These are phyloP conservation scores for Chloroceryle amazona DNA, from an alignment of 2,797 vertebrate species.

Conservation along the genomic window DNA sequence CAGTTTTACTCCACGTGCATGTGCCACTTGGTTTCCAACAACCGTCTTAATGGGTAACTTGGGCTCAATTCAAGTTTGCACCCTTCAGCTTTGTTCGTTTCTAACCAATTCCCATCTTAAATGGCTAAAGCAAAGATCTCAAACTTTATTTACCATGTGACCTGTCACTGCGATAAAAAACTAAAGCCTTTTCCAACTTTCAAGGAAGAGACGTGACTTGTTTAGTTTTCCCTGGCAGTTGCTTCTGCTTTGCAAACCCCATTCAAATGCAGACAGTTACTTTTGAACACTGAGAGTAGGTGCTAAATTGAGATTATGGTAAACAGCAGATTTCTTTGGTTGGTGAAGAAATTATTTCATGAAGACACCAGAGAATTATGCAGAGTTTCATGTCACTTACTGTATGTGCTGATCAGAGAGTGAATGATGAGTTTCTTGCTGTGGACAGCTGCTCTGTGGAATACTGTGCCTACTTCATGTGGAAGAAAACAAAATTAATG, in stretches of 20 bases:
- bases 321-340: slow-evolving; percentile 75
- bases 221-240: slow-evolving; percentile 21
- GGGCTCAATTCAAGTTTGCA: slow-evolving; percentile 30
- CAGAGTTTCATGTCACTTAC: slow-evolving; percentile 72
- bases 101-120: slow-evolving; percentile 1
- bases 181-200: slow-evolving; percentile 29
- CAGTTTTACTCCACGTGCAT: rapidly evolving
- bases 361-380: slow-evolving; percentile 75
- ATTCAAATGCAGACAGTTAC: slow-evolving; percentile 62
- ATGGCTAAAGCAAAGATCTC: slow-evolving; percentile 46
- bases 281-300: slow-evolving; percentile 64
- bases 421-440: slow-evolving; percentile 76
- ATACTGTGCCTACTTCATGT: slow-evolving; percentile 78
- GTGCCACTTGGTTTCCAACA: background rate
- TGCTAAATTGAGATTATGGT: slow-evolving; percentile 77
- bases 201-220: slow-evolving; percentile 36
- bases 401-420: slow-evolving; percentile 80
- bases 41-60: background rate
- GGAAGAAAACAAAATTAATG: slow-evolving; percentile 37
- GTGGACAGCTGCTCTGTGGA: slow-evolving; percentile 80
- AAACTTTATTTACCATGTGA: slow-evolving; percentile 55
- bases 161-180: slow-evolving; percentile 39
- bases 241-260: slow-evolving; percentile 60
- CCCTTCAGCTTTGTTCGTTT: slow-evolving; percentile 48
- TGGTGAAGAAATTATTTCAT: slow-evolving; percentile 68